Evolutionary conservation across 2,888 invertebrate species (phyloP), one percentile per base, ranked within the genome.

Genomic region (Chromoteleia sp.): DNA sequence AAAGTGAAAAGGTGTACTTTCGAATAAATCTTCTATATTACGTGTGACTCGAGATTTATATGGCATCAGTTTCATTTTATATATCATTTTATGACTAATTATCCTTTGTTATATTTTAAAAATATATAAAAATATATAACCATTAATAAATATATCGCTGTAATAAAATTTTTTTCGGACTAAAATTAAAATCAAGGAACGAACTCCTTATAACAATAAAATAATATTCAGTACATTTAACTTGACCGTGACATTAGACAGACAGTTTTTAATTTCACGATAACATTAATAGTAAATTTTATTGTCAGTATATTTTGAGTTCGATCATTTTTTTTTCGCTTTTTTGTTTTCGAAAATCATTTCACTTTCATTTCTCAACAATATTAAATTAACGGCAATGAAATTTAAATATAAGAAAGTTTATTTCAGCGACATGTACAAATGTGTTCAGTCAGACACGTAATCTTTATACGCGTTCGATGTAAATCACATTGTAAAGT

Each of bases 1-100:
- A 41, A 41, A 67, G 67, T 41, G 54, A 52, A 67, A 67, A 41
- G 12, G 17, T 29, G 41, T 0, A 67, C 67, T 67, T 67, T 67
- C 67, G 30, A 67, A 52, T 50, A 19, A 25, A 6, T 25, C 6
- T 25, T 25, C n/a, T n/a, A n/a, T n/a, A 41, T n/a, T 15, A 56
- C 43, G 25, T 43, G 15, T 12, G 14, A 10, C 1, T 12, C 21
- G 25, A 12, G 52, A 33, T 52, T 14, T 43, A 43, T 41, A 7
- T 19, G 58, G 7, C 12, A 17, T n/a, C 4, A 2, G 14, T 58
- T 58, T 12, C 5, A 19, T 58, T 58, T 36, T 36, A 58, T 33
- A n/a, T 19, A 12, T n/a, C 2, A 12, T 21, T 58, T 58, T 39
- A 43, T 19, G 17, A 19, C 29, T 29, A 50, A 50, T 50, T 29